Percentiles rank a stretch among this genome's conserved stretches.
These are phyloP conservation scores for Pyrgus malvae DNA, from an alignment of 2,888 invertebrate genomes.

Conservation along the genomic window DNA sequence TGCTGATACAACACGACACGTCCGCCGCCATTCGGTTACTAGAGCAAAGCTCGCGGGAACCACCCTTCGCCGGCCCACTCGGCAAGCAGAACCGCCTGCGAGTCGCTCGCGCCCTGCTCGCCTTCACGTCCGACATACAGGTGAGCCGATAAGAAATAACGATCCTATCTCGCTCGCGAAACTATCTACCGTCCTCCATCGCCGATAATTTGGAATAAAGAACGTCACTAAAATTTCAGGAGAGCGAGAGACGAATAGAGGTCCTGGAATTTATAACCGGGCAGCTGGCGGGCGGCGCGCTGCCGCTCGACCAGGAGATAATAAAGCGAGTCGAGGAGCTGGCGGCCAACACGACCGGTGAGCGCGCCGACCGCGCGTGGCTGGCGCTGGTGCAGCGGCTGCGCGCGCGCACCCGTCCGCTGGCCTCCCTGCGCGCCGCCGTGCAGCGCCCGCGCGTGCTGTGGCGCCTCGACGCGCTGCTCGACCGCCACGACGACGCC, in stretches of 20 bases:
- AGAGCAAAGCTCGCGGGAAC: constrained; percentile 71
- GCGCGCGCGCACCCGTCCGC: constrained; percentile 40
- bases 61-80: constrained; percentile 75
- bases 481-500: constrained; percentile 47
- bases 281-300: constrained; percentile 58
- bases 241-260: constrained; percentile 57
- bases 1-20: constrained; percentile 65
- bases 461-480: constrained; percentile 54
- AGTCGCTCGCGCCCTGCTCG: constrained; percentile 62
- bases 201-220: not conserved
- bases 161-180: too few species aligned
- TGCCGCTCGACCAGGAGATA: constrained; percentile 63
- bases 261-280: constrained; percentile 66
- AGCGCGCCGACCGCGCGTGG: constrained; percentile 67
- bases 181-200: too few species aligned
- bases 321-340: constrained; percentile 49
- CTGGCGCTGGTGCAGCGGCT: constrained; percentile 46
- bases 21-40: constrained; percentile 63
- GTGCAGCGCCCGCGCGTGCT: constrained; percentile 52
- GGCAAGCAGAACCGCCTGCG: constrained; percentile 73
- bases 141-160: constrained; percentile 32
- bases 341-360: constrained; percentile 48
- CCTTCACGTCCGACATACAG: constrained; percentile 43
- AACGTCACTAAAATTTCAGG: constrained; percentile 45
- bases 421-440: constrained; percentile 39